phyloP scores from a whole-genome alignment of 2,888 invertebrate species.

The Falcaria lacertinaria region DNA sequence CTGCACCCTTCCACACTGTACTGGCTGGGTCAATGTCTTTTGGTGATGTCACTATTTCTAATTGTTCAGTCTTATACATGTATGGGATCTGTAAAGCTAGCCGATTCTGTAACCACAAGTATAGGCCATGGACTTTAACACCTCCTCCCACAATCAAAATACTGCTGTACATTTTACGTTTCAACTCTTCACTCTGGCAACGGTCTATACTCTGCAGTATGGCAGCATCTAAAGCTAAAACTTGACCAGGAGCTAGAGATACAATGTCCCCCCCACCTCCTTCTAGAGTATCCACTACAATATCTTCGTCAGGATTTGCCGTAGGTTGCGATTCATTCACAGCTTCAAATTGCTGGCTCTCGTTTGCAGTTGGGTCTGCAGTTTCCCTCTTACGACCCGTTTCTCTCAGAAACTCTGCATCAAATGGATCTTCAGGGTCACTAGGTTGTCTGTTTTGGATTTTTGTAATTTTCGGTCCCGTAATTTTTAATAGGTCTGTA shows the following conservation, averaged over 20 bases:
- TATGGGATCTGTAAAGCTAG: constrained; percentile 91
- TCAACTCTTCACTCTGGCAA: constrained; percentile 92
- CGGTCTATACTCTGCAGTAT: constrained; percentile 94
- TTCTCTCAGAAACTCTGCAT: constrained; percentile 94
- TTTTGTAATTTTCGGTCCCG: constrained; percentile 86
- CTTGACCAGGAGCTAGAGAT: constrained; percentile 86
- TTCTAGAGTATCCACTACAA: constrained; percentile 84
- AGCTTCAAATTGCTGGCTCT: constrained; percentile 70
- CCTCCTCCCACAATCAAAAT: constrained; percentile 96
- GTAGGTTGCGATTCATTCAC: constrained; percentile 70
- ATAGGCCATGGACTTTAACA: constrained; percentile 90
- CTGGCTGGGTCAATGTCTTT: constrained; percentile 95
- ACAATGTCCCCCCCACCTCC: constrained; percentile 82
- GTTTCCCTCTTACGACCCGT: constrained; percentile 83
- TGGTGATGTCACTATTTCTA: constrained; percentile 93
- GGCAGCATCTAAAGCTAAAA: constrained; percentile 93
- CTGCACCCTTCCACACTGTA: constrained; percentile 96
- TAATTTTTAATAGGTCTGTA: constrained; percentile 92
- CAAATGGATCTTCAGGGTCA: constrained; percentile 96
- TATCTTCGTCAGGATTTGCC: constrained; percentile 83
- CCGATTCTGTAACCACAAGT: constrained; percentile 93
- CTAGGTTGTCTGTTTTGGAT: constrained; percentile 85
- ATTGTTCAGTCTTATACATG: constrained; percentile 87
- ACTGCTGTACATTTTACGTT: constrained; percentile 95
- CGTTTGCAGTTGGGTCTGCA: constrained; percentile 60